These are phyloP conservation scores for Helicolenus hilgendorfi DNA, from an alignment of 2,797 vertebrate species.

Conservation along the genomic window DNA sequence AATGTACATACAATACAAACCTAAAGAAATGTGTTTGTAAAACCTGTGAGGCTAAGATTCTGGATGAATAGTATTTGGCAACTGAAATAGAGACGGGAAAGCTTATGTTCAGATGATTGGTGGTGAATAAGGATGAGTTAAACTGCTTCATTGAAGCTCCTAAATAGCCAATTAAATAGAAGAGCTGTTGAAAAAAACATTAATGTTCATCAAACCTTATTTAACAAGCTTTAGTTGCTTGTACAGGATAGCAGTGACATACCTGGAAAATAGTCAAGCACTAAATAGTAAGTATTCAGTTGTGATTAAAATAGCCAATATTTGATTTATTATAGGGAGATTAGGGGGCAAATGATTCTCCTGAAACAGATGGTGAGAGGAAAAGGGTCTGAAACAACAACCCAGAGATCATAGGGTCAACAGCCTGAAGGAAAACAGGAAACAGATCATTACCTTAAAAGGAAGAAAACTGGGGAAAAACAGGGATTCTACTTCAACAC, in stretches of 20 bases:
- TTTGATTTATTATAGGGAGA: not conserved
- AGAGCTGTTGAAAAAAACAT: not conserved
- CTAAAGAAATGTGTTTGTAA: not conserved
- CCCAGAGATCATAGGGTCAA: not conserved
- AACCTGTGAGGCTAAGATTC: not conserved
- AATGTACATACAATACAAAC: not conserved
- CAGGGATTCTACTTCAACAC: not conserved
- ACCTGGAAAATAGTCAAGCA: not conserved
- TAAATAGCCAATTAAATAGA: not conserved
- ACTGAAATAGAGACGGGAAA: not conserved
- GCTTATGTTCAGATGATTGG: not conserved
- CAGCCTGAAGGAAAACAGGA: conserved; percentile 17
- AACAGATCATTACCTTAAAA: conserved; percentile 19
- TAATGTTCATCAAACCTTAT: not conserved
- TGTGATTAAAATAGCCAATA: not conserved
- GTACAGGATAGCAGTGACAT: not conserved
- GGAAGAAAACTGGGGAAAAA: not conserved
- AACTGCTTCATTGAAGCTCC: not conserved
- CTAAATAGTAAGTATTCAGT: not conserved
- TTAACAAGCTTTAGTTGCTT: not conserved
- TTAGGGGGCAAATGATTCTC: not conserved
- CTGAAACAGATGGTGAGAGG: not conserved
- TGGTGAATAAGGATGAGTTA: not conserved
- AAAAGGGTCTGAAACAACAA: conserved; percentile 17
- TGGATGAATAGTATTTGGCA: not conserved